phyloP scores from a whole-genome alignment of 2,888 invertebrate genomes.

The Pharmacophagus antenor region DNA sequence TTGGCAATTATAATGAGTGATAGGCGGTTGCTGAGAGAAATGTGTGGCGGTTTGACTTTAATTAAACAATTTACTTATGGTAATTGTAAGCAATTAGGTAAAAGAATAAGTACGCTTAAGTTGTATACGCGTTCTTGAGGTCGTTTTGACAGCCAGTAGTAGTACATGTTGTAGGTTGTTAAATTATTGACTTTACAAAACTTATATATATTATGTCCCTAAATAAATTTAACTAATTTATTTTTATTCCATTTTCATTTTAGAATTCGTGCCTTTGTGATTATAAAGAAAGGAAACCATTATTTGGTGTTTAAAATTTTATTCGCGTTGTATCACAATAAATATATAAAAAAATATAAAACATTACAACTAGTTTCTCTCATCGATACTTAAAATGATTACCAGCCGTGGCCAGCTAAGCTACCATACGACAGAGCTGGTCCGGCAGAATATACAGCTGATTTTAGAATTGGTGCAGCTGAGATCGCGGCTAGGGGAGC shows the following conservation, averaged over 20 bases:
- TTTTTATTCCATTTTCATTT: background rate
- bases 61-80: background rate
- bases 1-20: conserved; percentile 9
- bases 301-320: conserved; percentile 48
- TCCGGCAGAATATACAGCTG: conserved; percentile 34
- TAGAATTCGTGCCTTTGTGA: background rate
- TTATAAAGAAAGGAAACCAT: conserved; percentile 14
- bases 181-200: too few relatives aligned
- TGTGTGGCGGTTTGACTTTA: conserved; percentile 3
- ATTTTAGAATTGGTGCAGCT: conserved; percentile 40
- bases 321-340: conserved; percentile 66
- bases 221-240: background rate
- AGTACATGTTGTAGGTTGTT: too few relatives aligned
- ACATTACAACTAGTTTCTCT: conserved; percentile 60
- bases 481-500: conserved; percentile 34
- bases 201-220: too few relatives aligned
- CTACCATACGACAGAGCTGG: conserved; percentile 83
- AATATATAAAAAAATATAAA: conserved; percentile 53
- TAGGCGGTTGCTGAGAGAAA: background rate
- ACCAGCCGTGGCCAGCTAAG: conserved; percentile 84
- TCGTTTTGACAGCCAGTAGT: too few relatives aligned
- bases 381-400: conserved; percentile 58
- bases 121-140: too few relatives aligned
- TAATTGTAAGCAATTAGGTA: background rate
- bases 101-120: too few relatives aligned